A percentile compares a stretch with the other conserved stretches of the same genome.
These are phyloP conservation scores for Ornithoptera alexandrae DNA, from an alignment of 2,888 invertebrate species.

Conservation along the genomic window DNA sequence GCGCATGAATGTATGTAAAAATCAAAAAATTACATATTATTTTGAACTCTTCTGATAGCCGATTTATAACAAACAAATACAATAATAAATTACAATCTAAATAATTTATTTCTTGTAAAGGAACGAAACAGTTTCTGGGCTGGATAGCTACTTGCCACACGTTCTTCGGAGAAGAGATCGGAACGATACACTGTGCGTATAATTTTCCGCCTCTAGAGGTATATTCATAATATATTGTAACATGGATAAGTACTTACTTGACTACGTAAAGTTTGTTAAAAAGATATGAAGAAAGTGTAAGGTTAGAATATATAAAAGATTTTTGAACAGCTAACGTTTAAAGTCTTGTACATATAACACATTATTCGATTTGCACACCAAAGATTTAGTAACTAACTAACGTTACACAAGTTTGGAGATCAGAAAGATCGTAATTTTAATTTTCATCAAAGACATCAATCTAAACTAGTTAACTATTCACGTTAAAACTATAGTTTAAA, in stretches of 20 bases:
- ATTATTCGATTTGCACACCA: constrained; percentile 4
- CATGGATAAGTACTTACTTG: neutral
- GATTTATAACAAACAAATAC: neutral
- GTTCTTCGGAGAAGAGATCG: neutral
- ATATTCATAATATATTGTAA: neutral
- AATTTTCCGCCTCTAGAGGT: neutral
- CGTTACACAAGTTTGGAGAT: constrained; percentile 1
- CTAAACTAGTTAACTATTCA: constrained; percentile 16
- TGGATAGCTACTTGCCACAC: neutral
- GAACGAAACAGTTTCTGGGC: too few species aligned
- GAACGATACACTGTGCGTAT: neutral
- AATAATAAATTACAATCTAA: too few species aligned
- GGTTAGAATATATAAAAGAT: neutral
- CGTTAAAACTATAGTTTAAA: constrained; percentile 11
- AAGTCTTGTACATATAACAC: constrained; percentile 2
- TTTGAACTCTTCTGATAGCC: neutral
- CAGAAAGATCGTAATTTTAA: neutral
- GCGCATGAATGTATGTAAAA: neutral
- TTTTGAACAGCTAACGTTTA: constrained; percentile 2
- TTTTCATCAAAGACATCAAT: constrained; percentile 20
- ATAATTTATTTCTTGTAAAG: too few species aligned
- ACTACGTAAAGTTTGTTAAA: neutral
- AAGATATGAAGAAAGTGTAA: neutral
- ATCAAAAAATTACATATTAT: neutral
- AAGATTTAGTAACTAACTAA: constrained; percentile 11